These are phyloP conservation scores for Trichonephila inaurata DNA, from an alignment of 1,140 invertebrate species.

Conservation along the genomic window DNA sequence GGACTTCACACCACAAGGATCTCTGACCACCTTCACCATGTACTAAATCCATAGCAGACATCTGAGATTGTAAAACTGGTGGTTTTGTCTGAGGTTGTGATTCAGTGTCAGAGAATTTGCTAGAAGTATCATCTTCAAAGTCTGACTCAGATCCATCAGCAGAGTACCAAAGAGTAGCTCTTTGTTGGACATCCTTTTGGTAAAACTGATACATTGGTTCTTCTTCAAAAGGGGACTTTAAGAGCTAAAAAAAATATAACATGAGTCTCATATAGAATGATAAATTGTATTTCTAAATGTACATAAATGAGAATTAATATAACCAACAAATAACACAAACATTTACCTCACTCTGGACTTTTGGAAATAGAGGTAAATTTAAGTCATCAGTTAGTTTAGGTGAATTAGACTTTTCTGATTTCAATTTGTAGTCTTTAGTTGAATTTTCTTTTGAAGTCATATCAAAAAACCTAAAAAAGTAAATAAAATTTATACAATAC, in stretches of 20 bases:
- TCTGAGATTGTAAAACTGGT: slow-evolving; percentile 74
- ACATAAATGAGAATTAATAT: background rate
- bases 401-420: background rate
- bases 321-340: background rate
- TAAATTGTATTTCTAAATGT: background rate
- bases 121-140: slow-evolving; percentile 89
- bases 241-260: slow-evolving; percentile 58
- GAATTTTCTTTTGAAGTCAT: background rate
- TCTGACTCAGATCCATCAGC: slow-evolving; percentile 78
- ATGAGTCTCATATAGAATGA: too few species aligned
- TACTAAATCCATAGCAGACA: slow-evolving; percentile 85
- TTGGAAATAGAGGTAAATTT: background rate
- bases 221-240: slow-evolving; percentile 83
- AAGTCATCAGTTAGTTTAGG: background rate
- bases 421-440: background rate
- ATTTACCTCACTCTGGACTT: slow-evolving; percentile 37
- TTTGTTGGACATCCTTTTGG: slow-evolving; percentile 88
- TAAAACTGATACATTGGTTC: slow-evolving; percentile 96
- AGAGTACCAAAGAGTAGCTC: slow-evolving; percentile 77
- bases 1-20: slow-evolving; percentile 96
- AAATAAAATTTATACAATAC: background rate
- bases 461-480: background rate
- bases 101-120: slow-evolving; percentile 81
- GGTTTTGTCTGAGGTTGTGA: slow-evolving; percentile 45
- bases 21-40: slow-evolving; percentile 85